phyloP scores from a whole-genome alignment of 2,797 vertebrate genomes.

The Pelochelys cantorii region DNA sequence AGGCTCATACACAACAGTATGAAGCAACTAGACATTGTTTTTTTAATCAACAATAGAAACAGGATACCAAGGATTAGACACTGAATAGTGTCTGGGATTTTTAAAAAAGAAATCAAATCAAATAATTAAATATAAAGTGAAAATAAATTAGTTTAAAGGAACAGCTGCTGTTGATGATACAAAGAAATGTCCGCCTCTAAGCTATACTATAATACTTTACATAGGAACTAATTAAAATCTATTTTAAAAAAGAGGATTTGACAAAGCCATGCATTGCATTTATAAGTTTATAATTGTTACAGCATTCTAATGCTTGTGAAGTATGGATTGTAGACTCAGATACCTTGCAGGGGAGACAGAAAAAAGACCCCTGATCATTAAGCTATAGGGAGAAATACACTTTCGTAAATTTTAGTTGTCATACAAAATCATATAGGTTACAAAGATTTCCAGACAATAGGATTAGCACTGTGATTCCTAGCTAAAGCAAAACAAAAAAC shows the following conservation, averaged over 20 bases:
- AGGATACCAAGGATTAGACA: neutral
- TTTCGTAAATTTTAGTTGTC: neutral
- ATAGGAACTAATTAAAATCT: neutral
- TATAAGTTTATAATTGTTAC: neutral
- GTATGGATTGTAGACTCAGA: neutral
- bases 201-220: neutral
- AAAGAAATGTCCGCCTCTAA: conserved; percentile 14
- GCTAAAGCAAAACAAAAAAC: no score
- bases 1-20: neutral
- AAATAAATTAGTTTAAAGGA: conserved; percentile 23
- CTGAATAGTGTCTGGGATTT: neutral
- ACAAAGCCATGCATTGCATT: neutral
- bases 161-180: neutral
- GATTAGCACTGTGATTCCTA: no score
- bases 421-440: neutral
- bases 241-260: neutral
- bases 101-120: neutral
- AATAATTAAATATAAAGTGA: neutral
- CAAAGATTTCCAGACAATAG: neutral
- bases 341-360: neutral
- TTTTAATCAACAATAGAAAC: neutral
- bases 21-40: neutral
- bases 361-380: neutral
- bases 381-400: neutral
- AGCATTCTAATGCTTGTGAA: neutral